Base-by-base conservation (phyloP, 64 coral and sea anemone genomes). In the Orbicella faveolata region DNA sequence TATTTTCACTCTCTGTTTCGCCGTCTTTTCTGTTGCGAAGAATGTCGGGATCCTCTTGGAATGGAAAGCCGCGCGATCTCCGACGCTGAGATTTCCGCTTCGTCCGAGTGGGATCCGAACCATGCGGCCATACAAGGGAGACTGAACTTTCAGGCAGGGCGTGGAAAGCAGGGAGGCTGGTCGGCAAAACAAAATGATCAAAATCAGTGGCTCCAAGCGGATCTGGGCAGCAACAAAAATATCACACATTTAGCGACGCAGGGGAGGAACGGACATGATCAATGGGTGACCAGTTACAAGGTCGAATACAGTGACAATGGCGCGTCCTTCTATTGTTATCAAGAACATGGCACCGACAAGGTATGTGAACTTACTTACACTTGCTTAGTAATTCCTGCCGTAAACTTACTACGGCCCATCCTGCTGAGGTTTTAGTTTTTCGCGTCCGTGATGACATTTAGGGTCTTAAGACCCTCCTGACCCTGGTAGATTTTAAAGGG, bases 1-100 rank as follows among this genome's bases (percentile, higher is more conserved):
- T 39, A 39, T 2, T 39, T 39, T 39, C 1, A 39, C 41, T 48
- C 41, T 48, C 2, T n/a, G n/a, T 48, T 48, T 48, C 41, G 41
- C 4, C 13, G 55, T 59, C 55, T 14, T 25, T 70, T 11, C 23
- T 26, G 6, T 70, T 26, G 20, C 9, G 4, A 23, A 70, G 67
- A 6, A n/a, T 78, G 87, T 21, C 33, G 61, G 8, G 55, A 33
- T 15, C 30, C 87, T 37, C 36, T 89, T 36, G 87, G 87, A 18
- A 89, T 89, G 87, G 87, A 89, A 78, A 89, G 74, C 26, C 57
- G 87, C 5, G 13, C 30, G 4, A 89, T 89, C 15, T 21, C 59
- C 14, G 23, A 89, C 36, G 23, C 75, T 23, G 33, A 75, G 11
- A 79, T 89, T 67, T 61, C 16, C 1, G 61, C 87, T 20, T 89